Percentiles rank a stretch among this genome's conserved stretches.
These are phyloP conservation scores for Palythoa grandis DNA, from an alignment of 92 coral and sea anemone genomes.

Conservation along the genomic window DNA sequence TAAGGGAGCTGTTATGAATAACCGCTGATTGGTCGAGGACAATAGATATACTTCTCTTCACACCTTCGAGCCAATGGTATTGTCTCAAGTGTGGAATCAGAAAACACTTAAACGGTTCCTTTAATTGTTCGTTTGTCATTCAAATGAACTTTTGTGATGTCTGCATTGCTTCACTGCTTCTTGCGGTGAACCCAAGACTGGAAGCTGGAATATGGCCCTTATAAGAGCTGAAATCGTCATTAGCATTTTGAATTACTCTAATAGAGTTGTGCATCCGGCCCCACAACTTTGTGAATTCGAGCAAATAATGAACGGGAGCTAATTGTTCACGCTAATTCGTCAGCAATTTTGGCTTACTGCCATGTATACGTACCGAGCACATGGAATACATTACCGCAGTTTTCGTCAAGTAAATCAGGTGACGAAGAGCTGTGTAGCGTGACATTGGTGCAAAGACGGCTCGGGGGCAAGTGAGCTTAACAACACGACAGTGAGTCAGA, in stretches of 20 bases:
- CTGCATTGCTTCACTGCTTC: slow-evolving; percentile 56
- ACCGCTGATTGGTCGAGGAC: slow-evolving; percentile 89
- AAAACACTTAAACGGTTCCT: slow-evolving; percentile 95
- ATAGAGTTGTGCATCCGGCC: background rate
- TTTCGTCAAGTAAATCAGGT: slow-evolving; percentile 49
- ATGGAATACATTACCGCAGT: slow-evolving; percentile 82
- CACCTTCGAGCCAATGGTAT: slow-evolving; percentile 89
- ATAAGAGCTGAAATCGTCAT: slow-evolving; percentile 12
- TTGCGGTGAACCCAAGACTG: slow-evolving; percentile 35
- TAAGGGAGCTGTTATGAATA: slow-evolving; percentile 79
- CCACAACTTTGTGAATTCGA: background rate
- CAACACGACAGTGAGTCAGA: slow-evolving; percentile 2
- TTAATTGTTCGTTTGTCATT: slow-evolving; percentile 96
- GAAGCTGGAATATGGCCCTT: slow-evolving; percentile 23
- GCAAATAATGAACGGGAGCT: slow-evolving; percentile 18
- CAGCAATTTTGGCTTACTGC: slow-evolving; percentile 73
- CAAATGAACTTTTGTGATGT: slow-evolving; percentile 70
- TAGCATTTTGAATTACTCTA: slow-evolving; percentile 1
- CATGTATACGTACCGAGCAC: slow-evolving; percentile 73
- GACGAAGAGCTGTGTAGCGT: slow-evolving; percentile 58
- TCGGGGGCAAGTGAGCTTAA: slow-evolving; percentile 47
- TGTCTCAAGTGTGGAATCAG: slow-evolving; percentile 75
- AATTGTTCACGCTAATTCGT: slow-evolving; percentile 37
- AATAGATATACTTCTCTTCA: slow-evolving; percentile 78
- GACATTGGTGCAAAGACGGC: slow-evolving; percentile 47